Evolutionary conservation across 2,888 invertebrate genomes (phyloP).

Genomic region (Eubasilissa splendida): DNA sequence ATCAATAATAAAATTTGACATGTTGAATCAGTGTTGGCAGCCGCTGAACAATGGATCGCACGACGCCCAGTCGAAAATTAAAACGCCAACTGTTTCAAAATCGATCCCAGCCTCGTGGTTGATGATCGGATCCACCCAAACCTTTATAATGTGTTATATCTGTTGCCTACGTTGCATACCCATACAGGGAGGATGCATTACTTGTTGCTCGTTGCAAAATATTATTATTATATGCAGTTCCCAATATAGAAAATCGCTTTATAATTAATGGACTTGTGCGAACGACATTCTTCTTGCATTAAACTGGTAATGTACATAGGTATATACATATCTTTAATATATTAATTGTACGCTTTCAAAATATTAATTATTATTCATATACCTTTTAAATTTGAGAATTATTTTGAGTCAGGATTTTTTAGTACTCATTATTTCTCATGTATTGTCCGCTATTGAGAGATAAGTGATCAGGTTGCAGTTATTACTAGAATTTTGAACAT

Average conservation of each 20-base stretch:
- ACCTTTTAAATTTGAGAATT: too few relatives aligned
- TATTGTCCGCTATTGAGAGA: too few relatives aligned
- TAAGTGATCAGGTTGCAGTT: too few relatives aligned
- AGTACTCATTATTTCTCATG: too few relatives aligned
- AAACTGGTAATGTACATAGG: neutral
- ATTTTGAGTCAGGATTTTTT: too few relatives aligned
- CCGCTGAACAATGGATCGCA: conserved; percentile 27
- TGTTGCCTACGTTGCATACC: conserved; percentile 25
- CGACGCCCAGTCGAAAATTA: conserved; percentile 29
- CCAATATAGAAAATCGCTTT: conserved; percentile 26
- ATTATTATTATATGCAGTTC: conserved; percentile 11
- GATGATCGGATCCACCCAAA: conserved; percentile 35
- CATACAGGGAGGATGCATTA: conserved; percentile 25
- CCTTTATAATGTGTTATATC: conserved; percentile 24
- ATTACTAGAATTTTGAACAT: too few relatives aligned
- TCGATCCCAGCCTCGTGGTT: conserved; percentile 10
- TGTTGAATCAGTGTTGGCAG: conserved; percentile 32
- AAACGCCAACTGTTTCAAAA: conserved; percentile 43
- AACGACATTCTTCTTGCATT: conserved; percentile 19
- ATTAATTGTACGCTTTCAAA: too few relatives aligned
- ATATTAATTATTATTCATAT: too few relatives aligned
- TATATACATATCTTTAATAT: neutral
- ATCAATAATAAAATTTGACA: conserved; percentile 37
- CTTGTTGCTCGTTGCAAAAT: conserved; percentile 30
- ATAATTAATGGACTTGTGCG: conserved; percentile 15